Conservation (phyloP, 2,113 vertebrate species). For the Motacilla tschutschensis region DNA sequence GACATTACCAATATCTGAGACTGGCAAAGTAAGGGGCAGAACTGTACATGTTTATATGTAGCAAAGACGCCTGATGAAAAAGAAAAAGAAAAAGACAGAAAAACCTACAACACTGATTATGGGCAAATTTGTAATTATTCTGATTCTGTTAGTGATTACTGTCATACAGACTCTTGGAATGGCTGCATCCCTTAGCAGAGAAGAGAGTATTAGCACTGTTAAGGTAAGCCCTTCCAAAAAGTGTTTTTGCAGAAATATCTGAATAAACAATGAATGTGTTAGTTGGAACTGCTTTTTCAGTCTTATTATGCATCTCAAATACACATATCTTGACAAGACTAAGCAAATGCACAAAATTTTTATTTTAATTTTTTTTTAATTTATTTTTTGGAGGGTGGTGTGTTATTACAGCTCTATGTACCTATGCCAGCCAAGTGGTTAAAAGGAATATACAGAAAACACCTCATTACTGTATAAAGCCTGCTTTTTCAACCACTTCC, state of each 20-base stretch:
- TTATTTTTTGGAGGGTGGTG: accelerated
- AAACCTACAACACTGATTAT: neutral
- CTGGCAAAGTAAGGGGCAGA: neutral
- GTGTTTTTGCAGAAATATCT: neutral
- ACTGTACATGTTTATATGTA: neutral
- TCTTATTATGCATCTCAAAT: neutral
- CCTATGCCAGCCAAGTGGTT: neutral
- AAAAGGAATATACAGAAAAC: neutral
- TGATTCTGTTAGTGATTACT: neutral
- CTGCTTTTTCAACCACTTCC: neutral
- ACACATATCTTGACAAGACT: neutral
- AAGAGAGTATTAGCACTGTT: neutral
- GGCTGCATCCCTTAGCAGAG: neutral
- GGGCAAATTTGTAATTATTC: neutral
- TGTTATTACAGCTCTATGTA: neutral
- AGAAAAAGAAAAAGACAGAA: neutral
- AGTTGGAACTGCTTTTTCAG: neutral
- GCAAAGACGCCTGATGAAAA: neutral
- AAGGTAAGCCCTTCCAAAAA: neutral
- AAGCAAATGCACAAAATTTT: neutral
- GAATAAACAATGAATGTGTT: neutral
- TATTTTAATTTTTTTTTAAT: neutral
- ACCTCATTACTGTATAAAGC: neutral
- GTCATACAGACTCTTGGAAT: neutral
- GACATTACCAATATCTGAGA: neutral